Evolutionary conservation across 2,113 vertebrate species (phyloP).

Genomic region (Toxostoma redivivum): DNA sequence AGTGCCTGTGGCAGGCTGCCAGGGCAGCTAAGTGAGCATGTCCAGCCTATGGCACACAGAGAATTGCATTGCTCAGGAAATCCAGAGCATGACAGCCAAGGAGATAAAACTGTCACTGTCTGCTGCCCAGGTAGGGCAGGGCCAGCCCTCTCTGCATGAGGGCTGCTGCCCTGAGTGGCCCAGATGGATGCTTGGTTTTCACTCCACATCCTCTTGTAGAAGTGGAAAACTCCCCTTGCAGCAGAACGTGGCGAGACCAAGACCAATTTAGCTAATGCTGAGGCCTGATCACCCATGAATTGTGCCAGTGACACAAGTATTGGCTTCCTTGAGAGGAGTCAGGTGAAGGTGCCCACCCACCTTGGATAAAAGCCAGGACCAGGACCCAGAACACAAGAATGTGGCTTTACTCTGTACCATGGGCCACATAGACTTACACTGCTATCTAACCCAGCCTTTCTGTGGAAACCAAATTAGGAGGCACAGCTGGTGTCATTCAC

Average conservation of each 20-base stretch:
- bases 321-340: background rate
- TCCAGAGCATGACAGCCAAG: background rate
- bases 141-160: background rate
- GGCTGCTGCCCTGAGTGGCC: background rate
- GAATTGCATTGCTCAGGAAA: background rate
- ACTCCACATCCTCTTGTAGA: background rate
- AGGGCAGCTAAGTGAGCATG: background rate
- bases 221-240: background rate
- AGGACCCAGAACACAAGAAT: background rate
- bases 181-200: background rate
- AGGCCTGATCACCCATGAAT: background rate
- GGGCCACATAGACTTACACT: background rate
- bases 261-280: background rate
- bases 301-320: fast-evolving
- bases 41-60: fast-evolving
- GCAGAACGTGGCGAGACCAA: background rate
- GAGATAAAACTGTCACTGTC: background rate
- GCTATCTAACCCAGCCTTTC: background rate
- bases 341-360: background rate
- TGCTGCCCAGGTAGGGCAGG: background rate
- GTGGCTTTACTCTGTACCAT: background rate
- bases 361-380: background rate
- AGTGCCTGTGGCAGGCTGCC: background rate
- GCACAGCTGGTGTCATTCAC: background rate
- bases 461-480: background rate